Evolutionary conservation across 2,797 vertebrate genomes (phyloP), one percentile per base, ranked within the genome.

Genomic region (Leptodactylus fallax): DNA sequence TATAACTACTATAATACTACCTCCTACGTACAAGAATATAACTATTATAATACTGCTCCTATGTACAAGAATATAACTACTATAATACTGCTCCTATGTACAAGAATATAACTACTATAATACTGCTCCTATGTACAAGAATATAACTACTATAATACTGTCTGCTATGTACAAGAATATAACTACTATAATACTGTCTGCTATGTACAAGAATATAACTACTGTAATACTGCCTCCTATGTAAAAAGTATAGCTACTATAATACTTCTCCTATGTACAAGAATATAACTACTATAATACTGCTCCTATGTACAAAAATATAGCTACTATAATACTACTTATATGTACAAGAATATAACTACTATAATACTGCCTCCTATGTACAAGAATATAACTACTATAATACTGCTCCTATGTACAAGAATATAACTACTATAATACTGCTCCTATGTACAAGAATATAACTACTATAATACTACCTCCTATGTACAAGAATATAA

Each of bases 121-220:
- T 23, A 63, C 21, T 63, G 9, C 61, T 23, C 61, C 9, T 23
- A n/a, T 63, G n/a, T 23, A 23, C 21, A 23, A n/a, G n/a, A 63
- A 23, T 63, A 63, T 63, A 63, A 63, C n/a, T 63, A 63, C 61
- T 63, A 63, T 63, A 63, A 63, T 63, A 63, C n/a, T 63, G n/a
- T 7, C 11, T 17, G n/a, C 23, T 63, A 63, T 63, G 1, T 23
- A 63, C 61, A 23, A 63, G 21, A 11, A 23, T 63, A 63, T 63
- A 63, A 63, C 61, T 63, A 63, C 61, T 63, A 63, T 63, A 63
- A 63, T 63, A 63, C 61, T 63, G 61, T 4, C n/a, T 63, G 21
- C 21, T 63, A 23, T 63, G 21, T n/a, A 63, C 21, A n/a, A 63
- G 60, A 63, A n/a, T n/a, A 63, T 63, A 63, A 63, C 61, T 63